Conservation (phyloP, 2,113 vertebrate species). For the Pelecanus crispus region DNA sequence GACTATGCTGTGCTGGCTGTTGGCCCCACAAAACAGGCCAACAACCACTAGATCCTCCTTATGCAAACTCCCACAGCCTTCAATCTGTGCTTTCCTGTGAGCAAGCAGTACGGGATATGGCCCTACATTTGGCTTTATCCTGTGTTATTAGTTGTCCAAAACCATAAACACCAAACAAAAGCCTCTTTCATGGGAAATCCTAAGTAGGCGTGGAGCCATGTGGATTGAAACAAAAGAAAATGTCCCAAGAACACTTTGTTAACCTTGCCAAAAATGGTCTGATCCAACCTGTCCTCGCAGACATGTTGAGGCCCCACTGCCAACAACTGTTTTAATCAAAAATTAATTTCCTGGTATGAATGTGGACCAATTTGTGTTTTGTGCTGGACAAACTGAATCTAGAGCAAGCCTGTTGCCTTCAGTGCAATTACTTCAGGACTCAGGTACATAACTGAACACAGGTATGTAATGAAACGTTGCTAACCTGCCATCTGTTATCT, state of each 20-base stretch:
- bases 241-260: not conserved
- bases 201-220: slow-evolving; percentile 15
- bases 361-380: not conserved
- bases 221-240: slow-evolving; percentile 50
- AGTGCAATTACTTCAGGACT: not conserved
- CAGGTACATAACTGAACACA: not conserved
- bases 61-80: not conserved
- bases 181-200: slow-evolving; percentile 42
- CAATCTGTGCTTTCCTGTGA: not conserved
- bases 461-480: not conserved
- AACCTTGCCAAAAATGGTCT: slow-evolving; percentile 30
- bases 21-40: not conserved
- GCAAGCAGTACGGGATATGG: not conserved
- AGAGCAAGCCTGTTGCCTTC: not conserved
- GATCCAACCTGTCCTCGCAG: slow-evolving; percentile 11
- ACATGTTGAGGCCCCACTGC: not conserved
- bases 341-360: slow-evolving; percentile 12
- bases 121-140: not conserved
- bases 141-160: not conserved
- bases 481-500: not conserved
- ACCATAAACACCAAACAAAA: slow-evolving; percentile 51
- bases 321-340: slow-evolving; percentile 26
- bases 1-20: not conserved
- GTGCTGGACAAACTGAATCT: not conserved
- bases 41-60: not conserved